Conservation (phyloP, 2,888 invertebrate species). For the Norana najaformis region DNA sequence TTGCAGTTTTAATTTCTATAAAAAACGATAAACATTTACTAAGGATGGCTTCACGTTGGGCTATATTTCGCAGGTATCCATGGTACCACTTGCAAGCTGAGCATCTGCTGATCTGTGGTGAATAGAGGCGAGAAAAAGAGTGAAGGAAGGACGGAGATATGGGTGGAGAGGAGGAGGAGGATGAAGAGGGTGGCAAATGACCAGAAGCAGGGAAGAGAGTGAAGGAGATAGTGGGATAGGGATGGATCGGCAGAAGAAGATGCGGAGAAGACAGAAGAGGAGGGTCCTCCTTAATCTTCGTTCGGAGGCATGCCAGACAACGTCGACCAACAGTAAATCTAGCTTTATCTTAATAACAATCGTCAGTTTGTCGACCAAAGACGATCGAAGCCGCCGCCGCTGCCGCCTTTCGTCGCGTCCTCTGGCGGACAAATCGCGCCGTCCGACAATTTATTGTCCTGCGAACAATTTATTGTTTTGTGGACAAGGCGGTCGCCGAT, state of each 20-base stretch:
- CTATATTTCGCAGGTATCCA: no score
- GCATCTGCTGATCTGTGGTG: no score
- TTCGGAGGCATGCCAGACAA: not conserved
- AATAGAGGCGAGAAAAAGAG: no score
- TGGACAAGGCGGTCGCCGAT: not conserved
- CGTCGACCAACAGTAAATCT: constrained; percentile 20
- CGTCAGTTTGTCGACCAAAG: constrained; percentile 19
- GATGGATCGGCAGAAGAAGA: not conserved
- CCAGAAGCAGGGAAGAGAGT: not conserved
- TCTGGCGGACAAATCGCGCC: not conserved
- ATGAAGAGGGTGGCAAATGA: no score
- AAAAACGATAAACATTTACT: no score
- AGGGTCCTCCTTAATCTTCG: not conserved
- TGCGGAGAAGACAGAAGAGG: not conserved
- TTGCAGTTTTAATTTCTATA: no score
- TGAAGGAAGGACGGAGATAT: not conserved
- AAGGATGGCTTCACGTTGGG: no score
- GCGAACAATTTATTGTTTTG: not conserved
- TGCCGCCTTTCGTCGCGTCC: not conserved
- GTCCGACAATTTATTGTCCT: not conserved
- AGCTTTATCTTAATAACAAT: constrained; percentile 24
- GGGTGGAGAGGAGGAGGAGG: not conserved
- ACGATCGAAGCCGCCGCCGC: not conserved
- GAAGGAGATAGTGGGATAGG: not conserved
- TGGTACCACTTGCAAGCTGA: no score